These are phyloP conservation scores for Zoanthus solanderi DNA, from an alignment of 92 coral and sea anemone genomes.

Conservation along the genomic window DNA sequence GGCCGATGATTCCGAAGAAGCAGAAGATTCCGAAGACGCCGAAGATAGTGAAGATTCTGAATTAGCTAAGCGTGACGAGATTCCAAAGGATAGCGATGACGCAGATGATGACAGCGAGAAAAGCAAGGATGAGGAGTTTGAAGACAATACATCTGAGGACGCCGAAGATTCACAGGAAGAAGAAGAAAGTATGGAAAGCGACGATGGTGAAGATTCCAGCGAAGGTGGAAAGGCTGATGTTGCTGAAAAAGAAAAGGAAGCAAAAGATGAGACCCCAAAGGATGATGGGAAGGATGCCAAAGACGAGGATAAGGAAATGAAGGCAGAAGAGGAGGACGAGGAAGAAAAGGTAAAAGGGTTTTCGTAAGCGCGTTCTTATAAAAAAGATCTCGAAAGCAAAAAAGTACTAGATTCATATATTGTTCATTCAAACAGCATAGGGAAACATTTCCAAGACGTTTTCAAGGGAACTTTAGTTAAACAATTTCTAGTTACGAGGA, in stretches of 20 bases:
- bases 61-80: slow-evolving; percentile 53
- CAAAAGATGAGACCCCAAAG: slow-evolving; percentile 48
- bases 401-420: neutral
- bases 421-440: too few relatives aligned
- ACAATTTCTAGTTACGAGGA: too few relatives aligned
- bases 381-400: neutral
- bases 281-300: slow-evolving; percentile 43
- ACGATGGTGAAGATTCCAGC: slow-evolving; percentile 44
- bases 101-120: slow-evolving; percentile 69
- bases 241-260: slow-evolving; percentile 42
- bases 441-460: too few relatives aligned
- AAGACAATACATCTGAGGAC: slow-evolving; percentile 51
- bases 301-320: slow-evolving; percentile 44
- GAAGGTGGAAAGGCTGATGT: slow-evolving; percentile 54
- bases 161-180: slow-evolving; percentile 48
- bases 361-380: neutral
- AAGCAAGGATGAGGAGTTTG: slow-evolving; percentile 60
- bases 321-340: slow-evolving; percentile 57
- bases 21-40: slow-evolving; percentile 32
- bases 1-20: slow-evolving; percentile 41
- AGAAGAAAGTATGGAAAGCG: slow-evolving; percentile 42
- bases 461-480: too few relatives aligned
- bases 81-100: slow-evolving; percentile 63
- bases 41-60: slow-evolving; percentile 35
- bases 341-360: slow-evolving; percentile 52